Conservation (phyloP, 2,797 vertebrate genomes). For the Macroramphosus scolopax region DNA sequence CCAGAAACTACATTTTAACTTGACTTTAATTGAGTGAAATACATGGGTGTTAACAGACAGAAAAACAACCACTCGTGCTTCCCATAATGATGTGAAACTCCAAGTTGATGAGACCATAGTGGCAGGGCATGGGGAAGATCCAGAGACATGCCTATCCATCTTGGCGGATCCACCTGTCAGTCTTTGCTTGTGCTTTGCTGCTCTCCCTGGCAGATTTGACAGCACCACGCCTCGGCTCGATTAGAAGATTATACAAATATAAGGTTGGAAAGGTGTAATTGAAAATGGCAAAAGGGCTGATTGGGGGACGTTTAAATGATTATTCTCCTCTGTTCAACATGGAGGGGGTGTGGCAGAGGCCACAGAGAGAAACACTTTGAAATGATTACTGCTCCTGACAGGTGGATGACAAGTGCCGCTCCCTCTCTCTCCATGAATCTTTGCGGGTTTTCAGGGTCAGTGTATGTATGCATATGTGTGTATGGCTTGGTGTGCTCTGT, state of each 20-base stretch:
- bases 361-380: slow-evolving; percentile 86
- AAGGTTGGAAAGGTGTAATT: slow-evolving; percentile 99
- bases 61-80: slow-evolving; percentile 18
- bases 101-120: slow-evolving; percentile 44
- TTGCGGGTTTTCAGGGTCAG: slow-evolving; percentile 19
- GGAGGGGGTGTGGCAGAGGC: slow-evolving; percentile 86
- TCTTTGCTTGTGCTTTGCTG: slow-evolving; percentile 85
- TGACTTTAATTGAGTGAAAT: slow-evolving; percentile 20
- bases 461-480: slow-evolving; percentile 3
- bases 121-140: slow-evolving; percentile 51
- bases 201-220: slow-evolving; percentile 68
- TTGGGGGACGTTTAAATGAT: slow-evolving; percentile 98
- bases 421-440: slow-evolving; percentile 26
- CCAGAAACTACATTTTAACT: slow-evolving; percentile 2
- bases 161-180: slow-evolving; percentile 92
- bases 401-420: slow-evolving; percentile 68
- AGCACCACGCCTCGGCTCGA: slow-evolving; percentile 88
- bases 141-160: slow-evolving; percentile 66
- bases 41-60: slow-evolving; percentile 18
- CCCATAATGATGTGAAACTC: slow-evolving; percentile 24
- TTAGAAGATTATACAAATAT: slow-evolving; percentile 99
- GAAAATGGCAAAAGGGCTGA: slow-evolving; percentile 96
- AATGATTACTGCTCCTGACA: slow-evolving; percentile 88
- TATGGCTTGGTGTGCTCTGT: slow-evolving; percentile 1
- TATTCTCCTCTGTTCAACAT: slow-evolving; percentile 91